Evolutionary conservation across 2,113 vertebrate genomes (phyloP).

Genomic region (Lipotes vexillifer): DNA sequence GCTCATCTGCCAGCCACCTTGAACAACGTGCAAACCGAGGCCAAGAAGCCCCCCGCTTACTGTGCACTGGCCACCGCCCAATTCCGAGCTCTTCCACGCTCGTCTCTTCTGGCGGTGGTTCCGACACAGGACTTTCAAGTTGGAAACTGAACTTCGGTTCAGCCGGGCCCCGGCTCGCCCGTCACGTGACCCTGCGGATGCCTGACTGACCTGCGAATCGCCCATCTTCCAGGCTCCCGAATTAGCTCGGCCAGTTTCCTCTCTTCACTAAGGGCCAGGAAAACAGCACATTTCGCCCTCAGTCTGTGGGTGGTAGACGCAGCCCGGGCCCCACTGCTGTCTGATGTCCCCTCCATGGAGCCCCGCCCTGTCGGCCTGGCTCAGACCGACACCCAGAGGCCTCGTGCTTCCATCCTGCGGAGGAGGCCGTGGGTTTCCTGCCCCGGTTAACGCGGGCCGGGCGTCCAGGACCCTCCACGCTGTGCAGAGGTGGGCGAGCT

Average conservation of each 20-base stretch:
- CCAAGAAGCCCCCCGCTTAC: accelerated
- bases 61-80: accelerated
- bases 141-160: accelerated
- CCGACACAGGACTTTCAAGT: neutral
- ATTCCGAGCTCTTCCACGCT: accelerated
- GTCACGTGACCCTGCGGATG: accelerated
- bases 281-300: accelerated
- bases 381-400: neutral
- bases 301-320: accelerated
- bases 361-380: neutral
- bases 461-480: accelerated
- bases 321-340: accelerated
- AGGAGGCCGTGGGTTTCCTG: neutral
- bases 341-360: neutral
- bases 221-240: neutral
- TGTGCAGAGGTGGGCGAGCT: accelerated
- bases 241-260: neutral
- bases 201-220: accelerated
- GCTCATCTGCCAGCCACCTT: neutral
- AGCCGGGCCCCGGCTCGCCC: neutral
- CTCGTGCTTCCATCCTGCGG: accelerated
- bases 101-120: accelerated
- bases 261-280: neutral
- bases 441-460: accelerated
- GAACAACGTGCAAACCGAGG: accelerated